These are phyloP conservation scores for Apostichopus japonicus DNA, from an alignment of 35 echinoderm and acorn worm species.

Conservation along the genomic window DNA sequence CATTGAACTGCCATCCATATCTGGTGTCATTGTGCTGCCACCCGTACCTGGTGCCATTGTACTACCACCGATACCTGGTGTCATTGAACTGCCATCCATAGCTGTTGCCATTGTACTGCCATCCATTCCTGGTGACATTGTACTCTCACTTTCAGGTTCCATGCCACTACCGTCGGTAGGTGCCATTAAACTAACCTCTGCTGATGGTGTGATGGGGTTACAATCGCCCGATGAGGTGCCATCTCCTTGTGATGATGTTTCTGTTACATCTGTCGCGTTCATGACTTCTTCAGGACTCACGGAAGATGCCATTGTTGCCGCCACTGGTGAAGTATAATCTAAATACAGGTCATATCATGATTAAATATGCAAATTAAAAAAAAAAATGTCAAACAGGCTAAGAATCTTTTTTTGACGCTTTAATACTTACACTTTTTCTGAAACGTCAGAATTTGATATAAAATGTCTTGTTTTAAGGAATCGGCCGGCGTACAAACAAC, in stretches of 20 bases:
- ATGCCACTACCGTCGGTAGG: background rate
- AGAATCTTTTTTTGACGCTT: no score
- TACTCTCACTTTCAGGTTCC: background rate
- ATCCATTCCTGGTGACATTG: background rate
- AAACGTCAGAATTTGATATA: no score
- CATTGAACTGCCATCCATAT: background rate
- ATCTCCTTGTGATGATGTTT: background rate
- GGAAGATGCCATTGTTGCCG: background rate
- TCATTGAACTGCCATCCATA: background rate
- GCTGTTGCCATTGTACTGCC: background rate
- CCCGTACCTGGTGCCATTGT: background rate
- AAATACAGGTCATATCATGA: background rate
- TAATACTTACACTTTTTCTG: no score
- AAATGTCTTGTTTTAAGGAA: no score
- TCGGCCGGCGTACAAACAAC: no score
- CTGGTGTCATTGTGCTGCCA: background rate
- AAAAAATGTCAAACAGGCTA: no score
- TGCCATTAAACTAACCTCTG: background rate
- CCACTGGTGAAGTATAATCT: slow-evolving; percentile 14
- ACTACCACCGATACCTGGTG: background rate
- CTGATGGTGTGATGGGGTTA: background rate
- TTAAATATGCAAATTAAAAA: background rate
- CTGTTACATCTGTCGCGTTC: background rate
- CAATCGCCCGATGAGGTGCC: background rate
- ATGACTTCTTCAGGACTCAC: background rate